Evolutionary conservation across 2,797 vertebrate genomes (phyloP), one percentile per base, ranked within the genome.

Genomic region (Ceryle rudis): DNA sequence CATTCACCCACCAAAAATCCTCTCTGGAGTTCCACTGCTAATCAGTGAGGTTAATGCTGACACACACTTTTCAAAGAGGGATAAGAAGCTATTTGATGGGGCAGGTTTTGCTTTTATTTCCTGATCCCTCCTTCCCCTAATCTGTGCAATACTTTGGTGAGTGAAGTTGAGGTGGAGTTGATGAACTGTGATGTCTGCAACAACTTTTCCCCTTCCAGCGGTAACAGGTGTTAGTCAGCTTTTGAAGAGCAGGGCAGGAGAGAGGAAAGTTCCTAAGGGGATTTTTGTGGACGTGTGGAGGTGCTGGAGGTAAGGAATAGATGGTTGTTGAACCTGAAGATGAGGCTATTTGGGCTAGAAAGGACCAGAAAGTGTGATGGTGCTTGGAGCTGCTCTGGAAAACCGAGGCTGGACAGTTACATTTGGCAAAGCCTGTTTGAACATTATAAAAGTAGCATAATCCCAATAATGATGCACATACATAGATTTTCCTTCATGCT

Each of bases 401-500:
- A 66, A 14, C 23, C 29, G 47, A 62, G 19, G 2, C 16, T 57
- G 52, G 19, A 22, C 13, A 20, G 13, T 13, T 49, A 55, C 2
- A 8, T 4, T 39, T 37, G 31, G 14, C 42, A 60, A 69, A 41
- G 22, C 5, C 3, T 54, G 33, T 10, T 10, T 10, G 28, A 55
- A 23, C 44, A 58, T 35, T 11, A 2, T 6, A 28, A 20, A 28
- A 66, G 28, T n/a, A 37, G 13, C 22, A 8, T 3, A 42, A 26
- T 46, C 7, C 17, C 12, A 26, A 1, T 18, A 41, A 17, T 3
- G 1, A 14, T 39, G 26, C 17, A 9, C 8, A 8, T 25, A 6
- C 11, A 5, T n/a, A 31, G 14, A 9, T 14, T 41, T 51, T 64
- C 2, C 8, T 74, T 89, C 15, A 17, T 85, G 65, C 57, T 62